Evolutionary conservation across 2,888 invertebrate genomes (phyloP).

Genomic region (Leptarthrus brevirostris): DNA sequence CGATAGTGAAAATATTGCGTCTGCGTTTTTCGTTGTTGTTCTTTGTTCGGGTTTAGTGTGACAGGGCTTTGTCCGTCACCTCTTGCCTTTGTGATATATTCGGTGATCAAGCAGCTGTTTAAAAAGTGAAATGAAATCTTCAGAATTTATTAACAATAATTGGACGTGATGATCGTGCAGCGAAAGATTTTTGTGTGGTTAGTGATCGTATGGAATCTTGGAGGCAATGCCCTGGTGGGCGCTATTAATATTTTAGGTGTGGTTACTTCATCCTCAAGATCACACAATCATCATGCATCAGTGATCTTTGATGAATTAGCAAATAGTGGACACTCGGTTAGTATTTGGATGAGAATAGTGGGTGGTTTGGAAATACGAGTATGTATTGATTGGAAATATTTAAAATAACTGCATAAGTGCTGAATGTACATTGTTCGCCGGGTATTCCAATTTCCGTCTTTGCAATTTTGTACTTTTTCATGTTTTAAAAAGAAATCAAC

Average conservation of each 20-base stretch:
- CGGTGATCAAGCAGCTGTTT: conserved; percentile 28
- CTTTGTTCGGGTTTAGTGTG: conserved; percentile 19
- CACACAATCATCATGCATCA: conserved; percentile 47
- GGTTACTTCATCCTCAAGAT: conserved; percentile 50
- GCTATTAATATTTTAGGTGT: conserved; percentile 50
- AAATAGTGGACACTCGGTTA: conserved; percentile 51
- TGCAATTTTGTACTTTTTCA: too few relatives aligned
- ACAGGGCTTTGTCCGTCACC: conserved; percentile 4
- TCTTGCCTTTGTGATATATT: neutral
- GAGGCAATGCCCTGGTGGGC: neutral
- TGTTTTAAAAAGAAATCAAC: too few relatives aligned
- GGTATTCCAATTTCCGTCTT: too few relatives aligned
- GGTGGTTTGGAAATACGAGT: too few relatives aligned
- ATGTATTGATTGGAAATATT: too few relatives aligned
- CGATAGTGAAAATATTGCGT: neutral
- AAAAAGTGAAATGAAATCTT: conserved; percentile 23
- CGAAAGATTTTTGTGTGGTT: neutral
- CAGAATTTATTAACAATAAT: conserved; percentile 17
- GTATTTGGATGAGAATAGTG: too few relatives aligned
- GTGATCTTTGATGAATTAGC: conserved; percentile 50
- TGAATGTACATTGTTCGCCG: too few relatives aligned
- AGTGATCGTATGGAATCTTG: conserved; percentile 1
- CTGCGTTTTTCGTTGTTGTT: neutral
- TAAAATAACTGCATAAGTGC: too few relatives aligned
- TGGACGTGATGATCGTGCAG: conserved; percentile 3